Evolutionary conservation across 2,888 invertebrate genomes (phyloP).

Genomic region (Stenodera caucasica): DNA sequence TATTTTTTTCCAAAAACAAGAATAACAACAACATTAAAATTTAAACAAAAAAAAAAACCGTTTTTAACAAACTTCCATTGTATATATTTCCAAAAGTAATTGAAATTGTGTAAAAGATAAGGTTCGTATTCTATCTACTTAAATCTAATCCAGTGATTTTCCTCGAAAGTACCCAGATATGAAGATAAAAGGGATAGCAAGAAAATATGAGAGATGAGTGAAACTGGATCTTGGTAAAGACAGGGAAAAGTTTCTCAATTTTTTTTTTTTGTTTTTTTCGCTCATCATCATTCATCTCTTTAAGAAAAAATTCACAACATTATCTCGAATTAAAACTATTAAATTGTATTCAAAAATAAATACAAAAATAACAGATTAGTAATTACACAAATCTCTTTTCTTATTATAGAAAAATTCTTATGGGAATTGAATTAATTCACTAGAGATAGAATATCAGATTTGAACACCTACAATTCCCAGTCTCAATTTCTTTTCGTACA

Average conservation of each 20-base stretch:
- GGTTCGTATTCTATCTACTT: not conserved
- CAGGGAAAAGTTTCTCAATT: not conserved
- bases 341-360: not conserved
- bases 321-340: not conserved
- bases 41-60: not conserved
- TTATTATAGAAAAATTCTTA: not conserved
- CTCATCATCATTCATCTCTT: too few relatives aligned
- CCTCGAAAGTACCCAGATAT: not conserved
- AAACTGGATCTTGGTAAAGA: not conserved
- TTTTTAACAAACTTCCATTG: not conserved
- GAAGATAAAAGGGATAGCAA: not conserved
- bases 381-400: not conserved
- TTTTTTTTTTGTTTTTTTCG: not conserved
- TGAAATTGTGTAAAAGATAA: constrained; percentile 6
- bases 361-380: too few relatives aligned
- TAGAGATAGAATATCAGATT: not conserved
- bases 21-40: too few relatives aligned
- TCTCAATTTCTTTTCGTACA: not conserved
- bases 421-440: not conserved
- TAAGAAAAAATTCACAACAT: not conserved
- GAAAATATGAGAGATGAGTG: not conserved
- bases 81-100: not conserved
- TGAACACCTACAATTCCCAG: not conserved
- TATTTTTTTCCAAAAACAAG: not conserved
- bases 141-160: constrained; percentile 1